Conservation (phyloP, 2,888 invertebrate genomes). For the Selenia dentaria region DNA sequence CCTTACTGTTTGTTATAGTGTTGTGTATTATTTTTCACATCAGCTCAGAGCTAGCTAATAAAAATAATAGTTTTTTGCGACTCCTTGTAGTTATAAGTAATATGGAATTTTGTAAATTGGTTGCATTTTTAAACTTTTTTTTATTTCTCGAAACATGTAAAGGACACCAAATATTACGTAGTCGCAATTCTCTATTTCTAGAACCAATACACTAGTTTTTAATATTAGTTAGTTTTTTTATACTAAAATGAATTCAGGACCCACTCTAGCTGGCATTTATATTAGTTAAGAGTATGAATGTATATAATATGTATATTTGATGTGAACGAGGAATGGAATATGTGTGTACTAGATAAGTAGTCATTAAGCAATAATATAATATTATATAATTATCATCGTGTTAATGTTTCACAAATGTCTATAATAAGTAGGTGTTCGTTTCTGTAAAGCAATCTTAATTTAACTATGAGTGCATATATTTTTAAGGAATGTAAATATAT, state of each 20-base stretch:
- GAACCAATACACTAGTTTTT: constrained; percentile 20
- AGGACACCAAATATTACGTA: constrained; percentile 28
- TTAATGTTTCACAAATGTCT: constrained; percentile 44
- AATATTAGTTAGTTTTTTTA: constrained; percentile 23
- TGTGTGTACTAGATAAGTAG: constrained; percentile 36
- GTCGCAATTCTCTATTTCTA: constrained; percentile 21
- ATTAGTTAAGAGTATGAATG: constrained; percentile 36
- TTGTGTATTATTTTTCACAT: constrained; percentile 14
- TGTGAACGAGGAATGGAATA: constrained; percentile 26
- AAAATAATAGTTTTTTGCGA: constrained; percentile 20
- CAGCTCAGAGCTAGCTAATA: constrained; percentile 7
- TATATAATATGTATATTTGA: constrained; percentile 40
- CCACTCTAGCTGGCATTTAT: constrained; percentile 57
- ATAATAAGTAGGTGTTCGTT: constrained; percentile 27
- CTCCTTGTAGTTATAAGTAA: constrained; percentile 14
- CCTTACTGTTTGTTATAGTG: constrained; percentile 1
- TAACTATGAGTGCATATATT: constrained; percentile 18
- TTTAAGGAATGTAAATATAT: constrained; percentile 30
- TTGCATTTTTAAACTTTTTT: constrained; percentile 7
- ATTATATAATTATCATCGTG: constrained; percentile 35
- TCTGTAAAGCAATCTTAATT: constrained; percentile 23
- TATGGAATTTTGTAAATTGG: constrained; percentile 11
- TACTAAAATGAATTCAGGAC: constrained; percentile 33
- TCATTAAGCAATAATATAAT: constrained; percentile 33
- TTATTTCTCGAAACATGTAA: constrained; percentile 11